These are phyloP conservation scores for Polietes domitor DNA, from an alignment of 2,888 invertebrate genomes.

Conservation along the genomic window DNA sequence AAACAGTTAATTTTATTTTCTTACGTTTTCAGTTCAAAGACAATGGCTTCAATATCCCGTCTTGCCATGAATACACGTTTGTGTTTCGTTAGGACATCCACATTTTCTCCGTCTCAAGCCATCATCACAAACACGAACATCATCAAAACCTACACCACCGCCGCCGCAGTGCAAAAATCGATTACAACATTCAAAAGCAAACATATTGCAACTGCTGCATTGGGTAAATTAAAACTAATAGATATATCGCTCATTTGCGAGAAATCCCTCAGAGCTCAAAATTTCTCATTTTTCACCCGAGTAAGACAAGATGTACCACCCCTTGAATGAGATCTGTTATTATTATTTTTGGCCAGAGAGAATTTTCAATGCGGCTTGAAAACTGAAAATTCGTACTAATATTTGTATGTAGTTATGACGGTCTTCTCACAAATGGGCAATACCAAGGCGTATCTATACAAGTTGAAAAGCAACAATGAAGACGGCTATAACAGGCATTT, in stretches of 20 bases:
- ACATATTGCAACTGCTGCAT: conserved; percentile 35
- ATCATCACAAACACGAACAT: conserved; percentile 17
- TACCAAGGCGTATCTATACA: no score
- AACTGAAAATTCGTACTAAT: no score
- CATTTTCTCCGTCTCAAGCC: conserved; percentile 28
- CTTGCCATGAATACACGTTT: conserved; percentile 51
- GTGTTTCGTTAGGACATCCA: conserved; percentile 45
- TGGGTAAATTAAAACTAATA: conserved; percentile 45
- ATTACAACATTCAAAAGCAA: conserved; percentile 46
- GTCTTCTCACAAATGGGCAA: no score
- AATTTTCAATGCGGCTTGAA: no score
- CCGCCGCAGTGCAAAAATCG: conserved; percentile 38
- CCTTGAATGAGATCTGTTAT: no score
- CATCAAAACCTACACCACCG: conserved; percentile 34
- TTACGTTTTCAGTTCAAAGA: conserved; percentile 61
- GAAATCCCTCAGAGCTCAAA: not conserved
- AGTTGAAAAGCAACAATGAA: no score
- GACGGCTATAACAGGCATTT: no score
- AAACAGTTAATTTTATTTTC: conserved; percentile 32
- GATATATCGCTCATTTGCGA: not conserved
- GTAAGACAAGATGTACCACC: no score
- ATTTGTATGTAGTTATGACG: no score
- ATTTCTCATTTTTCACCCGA: no score
- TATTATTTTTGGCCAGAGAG: no score
- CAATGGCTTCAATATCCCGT: conserved; percentile 60